Percentiles rank a stretch among this genome's conserved stretches.
Evolutionary conservation across 2,888 invertebrate genomes (phyloP).

Genomic region (Napeogenes inachia): DNA sequence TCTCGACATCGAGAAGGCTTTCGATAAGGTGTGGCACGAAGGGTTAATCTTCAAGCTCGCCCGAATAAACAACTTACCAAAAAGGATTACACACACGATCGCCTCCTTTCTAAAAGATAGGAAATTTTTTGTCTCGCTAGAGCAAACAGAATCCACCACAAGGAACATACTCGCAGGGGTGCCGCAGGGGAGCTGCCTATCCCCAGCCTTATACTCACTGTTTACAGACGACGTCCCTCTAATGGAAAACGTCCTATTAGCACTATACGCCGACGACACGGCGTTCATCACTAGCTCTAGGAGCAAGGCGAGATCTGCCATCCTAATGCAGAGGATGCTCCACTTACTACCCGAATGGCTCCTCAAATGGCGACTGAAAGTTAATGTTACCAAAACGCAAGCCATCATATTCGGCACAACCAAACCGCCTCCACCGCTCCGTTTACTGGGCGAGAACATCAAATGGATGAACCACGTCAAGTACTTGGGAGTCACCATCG

Average conservation of each 20-base stretch:
- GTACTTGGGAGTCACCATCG: conserved; percentile 8
- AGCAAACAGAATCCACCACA: conserved; percentile 5
- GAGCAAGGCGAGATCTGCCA: not conserved
- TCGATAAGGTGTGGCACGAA: conserved; percentile 40
- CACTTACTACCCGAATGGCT: conserved; percentile 12
- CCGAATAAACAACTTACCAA: conserved; percentile 5
- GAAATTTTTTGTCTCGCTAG: conserved; percentile 29
- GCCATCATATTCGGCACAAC: conserved; percentile 1
- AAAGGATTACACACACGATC: conserved; percentile 17
- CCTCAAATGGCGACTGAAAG: conserved; percentile 14
- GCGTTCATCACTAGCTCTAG: conserved; percentile 9
- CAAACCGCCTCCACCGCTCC: not conserved
- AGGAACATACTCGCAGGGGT: conserved; percentile 25
- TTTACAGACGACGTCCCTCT: conserved; percentile 27
- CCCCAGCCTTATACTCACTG: conserved; percentile 21
- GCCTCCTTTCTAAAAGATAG: conserved; percentile 29
- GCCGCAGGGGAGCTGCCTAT: conserved; percentile 27
- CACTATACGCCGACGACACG: conserved; percentile 21
- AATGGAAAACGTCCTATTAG: conserved; percentile 12
- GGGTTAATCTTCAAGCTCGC: conserved; percentile 37
- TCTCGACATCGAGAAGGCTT: conserved; percentile 38
- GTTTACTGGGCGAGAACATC: not conserved
- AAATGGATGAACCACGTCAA: not conserved
- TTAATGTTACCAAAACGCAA: conserved; percentile 19
- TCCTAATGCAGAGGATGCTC: conserved; percentile 9